These are phyloP conservation scores for Melipona beecheii DNA, from an alignment of 2,888 invertebrate species.

Conservation along the genomic window DNA sequence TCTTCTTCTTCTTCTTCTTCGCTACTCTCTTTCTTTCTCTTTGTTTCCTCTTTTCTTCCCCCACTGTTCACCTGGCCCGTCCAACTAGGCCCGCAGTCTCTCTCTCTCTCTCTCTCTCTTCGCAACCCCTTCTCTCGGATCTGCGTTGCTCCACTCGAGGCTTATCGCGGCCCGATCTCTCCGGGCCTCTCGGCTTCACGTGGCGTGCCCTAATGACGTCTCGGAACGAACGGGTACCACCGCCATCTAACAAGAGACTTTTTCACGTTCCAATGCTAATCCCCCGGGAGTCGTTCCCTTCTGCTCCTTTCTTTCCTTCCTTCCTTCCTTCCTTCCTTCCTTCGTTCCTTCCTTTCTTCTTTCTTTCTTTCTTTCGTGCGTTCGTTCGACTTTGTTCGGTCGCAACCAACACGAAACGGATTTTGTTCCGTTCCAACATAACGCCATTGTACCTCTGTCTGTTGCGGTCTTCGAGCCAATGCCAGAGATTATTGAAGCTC, in stretches of 20 bases:
- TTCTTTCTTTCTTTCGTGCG: conserved; percentile 19
- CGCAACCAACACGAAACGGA: conserved; percentile 26
- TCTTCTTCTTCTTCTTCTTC: conserved; percentile 26
- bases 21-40: not conserved
- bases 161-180: conserved; percentile 78
- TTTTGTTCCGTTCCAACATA: not conserved
- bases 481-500: conserved; percentile 44
- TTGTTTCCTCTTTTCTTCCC: conserved; percentile 38
- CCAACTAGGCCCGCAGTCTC: conserved; percentile 51
- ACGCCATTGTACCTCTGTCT: not conserved
- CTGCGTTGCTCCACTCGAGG: conserved; percentile 43
- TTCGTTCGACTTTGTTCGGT: conserved; percentile 1
- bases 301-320: conserved; percentile 29
- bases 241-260: conserved; percentile 80
- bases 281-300: conserved; percentile 67
- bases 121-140: conserved; percentile 40
- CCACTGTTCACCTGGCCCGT: conserved; percentile 15
- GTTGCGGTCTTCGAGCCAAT: not conserved
- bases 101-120: conserved; percentile 29
- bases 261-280: conserved; percentile 82
- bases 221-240: conserved; percentile 77
- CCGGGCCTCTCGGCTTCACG: conserved; percentile 78
- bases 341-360: conserved; percentile 33
- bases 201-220: conserved; percentile 83
- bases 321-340: conserved; percentile 24